Conservation (phyloP, 1,140 invertebrate genomes). For the Wiebesia pumilae region DNA sequence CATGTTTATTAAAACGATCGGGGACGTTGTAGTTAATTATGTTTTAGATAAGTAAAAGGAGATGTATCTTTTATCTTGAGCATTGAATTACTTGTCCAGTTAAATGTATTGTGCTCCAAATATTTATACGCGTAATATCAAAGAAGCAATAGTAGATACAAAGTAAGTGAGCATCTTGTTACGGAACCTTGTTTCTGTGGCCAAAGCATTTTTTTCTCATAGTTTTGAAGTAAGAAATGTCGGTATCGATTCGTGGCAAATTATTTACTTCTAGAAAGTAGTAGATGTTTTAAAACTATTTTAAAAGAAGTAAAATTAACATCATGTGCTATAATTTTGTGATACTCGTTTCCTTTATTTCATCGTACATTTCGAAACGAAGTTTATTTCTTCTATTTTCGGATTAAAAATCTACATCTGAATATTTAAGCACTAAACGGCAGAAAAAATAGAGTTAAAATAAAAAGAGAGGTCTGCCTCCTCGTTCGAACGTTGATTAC, state of each 20-base stretch:
- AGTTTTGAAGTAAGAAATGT: neutral
- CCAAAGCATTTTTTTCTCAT: neutral
- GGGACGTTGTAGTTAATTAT: constrained; percentile 8
- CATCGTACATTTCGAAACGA: neutral
- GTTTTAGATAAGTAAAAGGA: neutral
- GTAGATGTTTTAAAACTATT: neutral
- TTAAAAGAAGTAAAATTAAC: too few relatives aligned
- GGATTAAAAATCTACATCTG: neutral
- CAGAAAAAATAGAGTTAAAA: too few relatives aligned
- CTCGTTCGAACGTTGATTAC: neutral
- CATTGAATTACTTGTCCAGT: neutral
- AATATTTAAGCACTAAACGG: too few relatives aligned
- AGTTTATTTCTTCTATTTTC: neutral
- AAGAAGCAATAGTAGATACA: neutral
- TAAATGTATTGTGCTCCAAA: neutral
- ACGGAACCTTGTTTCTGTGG: neutral
- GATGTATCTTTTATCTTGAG: constrained; percentile 3
- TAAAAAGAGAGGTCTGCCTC: neutral
- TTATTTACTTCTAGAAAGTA: neutral
- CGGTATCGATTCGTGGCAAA: neutral
- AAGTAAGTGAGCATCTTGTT: neutral
- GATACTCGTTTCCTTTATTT: too few relatives aligned
- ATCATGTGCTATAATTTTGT: too few relatives aligned
- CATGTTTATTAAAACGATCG: constrained; percentile 11
- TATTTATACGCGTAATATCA: neutral